These are phyloP conservation scores for Entelurus aequoreus DNA, from an alignment of 2,113 vertebrate species.

Conservation along the genomic window DNA sequence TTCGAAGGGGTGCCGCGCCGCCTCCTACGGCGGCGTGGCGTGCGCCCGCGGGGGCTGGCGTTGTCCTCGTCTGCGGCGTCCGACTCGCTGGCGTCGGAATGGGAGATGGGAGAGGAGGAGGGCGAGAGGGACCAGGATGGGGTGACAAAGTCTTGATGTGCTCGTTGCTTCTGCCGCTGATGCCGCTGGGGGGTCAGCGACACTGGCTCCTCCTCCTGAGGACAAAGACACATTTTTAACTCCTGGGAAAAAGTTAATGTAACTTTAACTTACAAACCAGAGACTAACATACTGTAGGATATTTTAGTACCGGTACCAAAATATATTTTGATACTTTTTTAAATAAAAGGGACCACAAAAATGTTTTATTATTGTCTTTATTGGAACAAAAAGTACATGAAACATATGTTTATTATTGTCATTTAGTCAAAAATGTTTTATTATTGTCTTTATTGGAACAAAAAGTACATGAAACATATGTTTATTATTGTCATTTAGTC, in stretches of 20 bases:
- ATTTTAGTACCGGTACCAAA: too few species aligned
- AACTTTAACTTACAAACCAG: not conserved
- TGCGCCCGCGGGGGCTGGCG: constrained; percentile 37
- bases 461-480: too few species aligned
- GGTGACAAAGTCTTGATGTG: constrained; percentile 70
- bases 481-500: too few species aligned
- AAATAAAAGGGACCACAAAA: too few species aligned
- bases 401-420: too few species aligned
- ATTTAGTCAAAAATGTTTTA: too few species aligned
- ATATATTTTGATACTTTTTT: too few species aligned
- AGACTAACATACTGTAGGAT: not conserved
- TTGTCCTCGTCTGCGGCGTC: constrained; percentile 61
- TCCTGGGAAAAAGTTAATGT: too few species aligned
- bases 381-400: too few species aligned
- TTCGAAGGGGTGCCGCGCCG: constrained; percentile 48
- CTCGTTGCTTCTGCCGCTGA: constrained; percentile 44
- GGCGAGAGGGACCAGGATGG: constrained; percentile 78
- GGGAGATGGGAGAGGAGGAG: constrained; percentile 73
- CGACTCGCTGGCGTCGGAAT: constrained; percentile 71
- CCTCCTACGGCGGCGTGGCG: constrained; percentile 51
- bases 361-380: too few species aligned
- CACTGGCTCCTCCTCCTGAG: constrained; percentile 71
- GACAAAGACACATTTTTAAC: not conserved
- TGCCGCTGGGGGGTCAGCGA: constrained; percentile 51
- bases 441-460: too few species aligned